Base-by-base conservation (phyloP, 64 coral and sea anemone species). In the Montipora capricornis region DNA sequence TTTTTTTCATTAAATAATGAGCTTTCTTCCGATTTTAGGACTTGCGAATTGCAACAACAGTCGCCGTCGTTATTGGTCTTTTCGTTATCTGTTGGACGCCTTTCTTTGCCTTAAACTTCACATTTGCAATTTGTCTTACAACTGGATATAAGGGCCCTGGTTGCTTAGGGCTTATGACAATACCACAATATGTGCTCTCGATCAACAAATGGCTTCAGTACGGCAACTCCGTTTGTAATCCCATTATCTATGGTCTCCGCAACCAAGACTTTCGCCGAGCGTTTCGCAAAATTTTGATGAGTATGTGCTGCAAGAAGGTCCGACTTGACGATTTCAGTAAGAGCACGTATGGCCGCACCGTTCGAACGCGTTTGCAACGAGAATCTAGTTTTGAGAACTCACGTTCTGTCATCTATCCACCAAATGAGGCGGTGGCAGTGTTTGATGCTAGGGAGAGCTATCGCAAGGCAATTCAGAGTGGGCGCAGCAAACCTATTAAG, bases 311-410 rank as follows among this genome's bases (percentile, higher is more conserved):
- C 46, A 96, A 90, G 48, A 88, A 94, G 19, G 76, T 96, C 46
- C 80, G 73, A 37, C 82, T 96, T 19, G 90, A 80, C 49, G 87
- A 91, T 53, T 80, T 85, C 6, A 81, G 90, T 15, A 92, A 89
- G 69, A 94, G 87, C 22, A 57, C 93, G n/a, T 86, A 87, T 47
- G 76, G 47, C 5, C 53, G 81, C 52, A 94, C 92, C 4, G 80
- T 81, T 0, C 90, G 61, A 15, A 26, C 81, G 0, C 59, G 87
- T 37, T 67, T 87, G 24, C 92, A 71, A 12, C 76, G 88, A 68
- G 91, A 96, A n/a, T 96, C 95, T 17, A 96, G 92, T 37, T 94
- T 94, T 82, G 88, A 90, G 47, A 89, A 91, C 50, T 96, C 95
- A 0, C 81, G 89, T 55, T 93, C 95, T n/a, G 93, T 93, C 24